Base-by-base conservation (phyloP, 1,140 invertebrate genomes). In the Formica exsecta region DNA sequence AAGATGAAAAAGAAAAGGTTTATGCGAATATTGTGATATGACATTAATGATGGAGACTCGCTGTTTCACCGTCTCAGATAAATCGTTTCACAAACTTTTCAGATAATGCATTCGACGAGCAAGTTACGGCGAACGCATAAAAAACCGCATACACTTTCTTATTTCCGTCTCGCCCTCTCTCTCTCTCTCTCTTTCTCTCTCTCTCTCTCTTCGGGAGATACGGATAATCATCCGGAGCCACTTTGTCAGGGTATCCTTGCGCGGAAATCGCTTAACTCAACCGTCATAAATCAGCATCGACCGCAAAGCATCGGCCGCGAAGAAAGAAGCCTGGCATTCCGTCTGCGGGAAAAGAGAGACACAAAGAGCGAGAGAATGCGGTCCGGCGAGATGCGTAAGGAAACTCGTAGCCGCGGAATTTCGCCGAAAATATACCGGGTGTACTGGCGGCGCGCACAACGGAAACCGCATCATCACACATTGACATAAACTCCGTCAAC, bases 371-470 rank as follows among this genome's bases (percentile, higher is more conserved):
- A 29, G 25, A 29, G 92, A 93, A 93, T 93, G 92, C 54, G 84
- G 92, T 92, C 86, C 83, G 85, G 91, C 90, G 87, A 80, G 92
- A 80, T 87, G 87, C 64, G 57, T 41, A 73, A 91, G 79, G 86
- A 86, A 90, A 92, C 86, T 89, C 84, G 85, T 87, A 89, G 85
- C 68, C 89, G 70, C 79, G 88, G 89, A 90, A 92, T 92, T 92
- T 92, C 86, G 92, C 91, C 86, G 87, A 92, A 90, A 85, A 86
- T 86, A 89, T 93, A 93, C 91, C 88, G 90, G 92, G 91, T 89
- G 92, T 90, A 90, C 91, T 92, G 88, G 89, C 75, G 25, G 48
- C 41, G 5, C 36, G 9, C 32, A 32, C n/a, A 64, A 25, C 19
- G 36, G 4, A 29, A 36, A 22, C 5, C 2, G 29, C 29, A 66